Evolutionary conservation across 2,888 invertebrate genomes (phyloP), one percentile per base, ranked within the genome.

Genomic region (Tortricodes alternella): DNA sequence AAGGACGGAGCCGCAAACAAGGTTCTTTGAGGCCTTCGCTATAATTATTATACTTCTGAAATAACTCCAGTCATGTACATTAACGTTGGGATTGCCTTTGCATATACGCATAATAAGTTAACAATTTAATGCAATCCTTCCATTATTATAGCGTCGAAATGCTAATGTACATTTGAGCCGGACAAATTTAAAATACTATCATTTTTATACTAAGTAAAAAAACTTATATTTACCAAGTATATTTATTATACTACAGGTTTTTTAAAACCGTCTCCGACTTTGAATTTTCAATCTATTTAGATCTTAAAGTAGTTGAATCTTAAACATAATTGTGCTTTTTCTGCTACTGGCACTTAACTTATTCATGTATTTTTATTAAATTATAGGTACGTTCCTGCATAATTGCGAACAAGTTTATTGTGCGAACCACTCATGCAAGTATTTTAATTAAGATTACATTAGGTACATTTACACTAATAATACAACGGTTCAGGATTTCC

Each of bases 101-200:
- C 32, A 53, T 24, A 11, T 11, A 8, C 29, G 23, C 9, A 34
- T 39, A 39, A 39, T 34, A 46, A 23, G 32, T 53, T 46, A 53
- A 39, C 32, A 24, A 34, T 46, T 32, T 53, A 32, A 53, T 53
- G 21, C 9, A 21, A 38, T 38, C 29, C 19, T 9, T 23, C 32
- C 32, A 39, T 50, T 39, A 39, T 50, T 39, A 23, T 19, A 32
- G 21, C 39, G 16, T 16, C 32, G 9, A 29, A 23, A 53, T 53
- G 38, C 38, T 23, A 46, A 53, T 46, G 6, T 9, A 9, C 29
- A 3, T 32, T 46, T 32, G 32, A 39, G 21, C 27, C 5, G 19
- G 3, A n/a, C n/a, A n/a, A 16, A 32, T 19, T 32, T 24, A 19
- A 27, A 44, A 44, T 4, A 11, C 29, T 4, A 8, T 35, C 37